phyloP scores from a whole-genome alignment of 2,888 invertebrate species.

The Sisyra nigra region DNA sequence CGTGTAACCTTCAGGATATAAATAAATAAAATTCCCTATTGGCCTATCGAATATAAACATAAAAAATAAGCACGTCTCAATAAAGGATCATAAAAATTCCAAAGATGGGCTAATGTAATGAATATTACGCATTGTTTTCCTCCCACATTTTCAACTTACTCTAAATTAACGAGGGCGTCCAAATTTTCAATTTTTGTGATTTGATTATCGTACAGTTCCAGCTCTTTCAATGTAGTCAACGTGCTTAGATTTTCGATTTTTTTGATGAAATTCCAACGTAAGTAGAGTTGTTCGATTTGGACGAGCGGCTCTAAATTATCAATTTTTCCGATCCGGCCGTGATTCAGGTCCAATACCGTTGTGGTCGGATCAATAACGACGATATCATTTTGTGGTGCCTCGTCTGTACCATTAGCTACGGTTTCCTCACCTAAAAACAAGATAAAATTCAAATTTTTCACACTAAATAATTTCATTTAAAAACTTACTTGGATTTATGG shows the following conservation, averaged over 20 bases:
- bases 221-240: conserved; percentile 60
- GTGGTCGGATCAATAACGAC: conserved; percentile 48
- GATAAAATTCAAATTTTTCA: no score
- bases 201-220: conserved; percentile 97
- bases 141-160: no score
- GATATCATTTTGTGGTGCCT: conserved; percentile 36
- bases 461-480: no score
- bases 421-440: not conserved
- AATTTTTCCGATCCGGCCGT: conserved; percentile 69
- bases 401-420: not conserved
- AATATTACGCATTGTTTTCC: no score
- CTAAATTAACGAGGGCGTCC: conserved; percentile 68
- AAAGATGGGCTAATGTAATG: no score
- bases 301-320: conserved; percentile 66
- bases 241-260: conserved; percentile 78
- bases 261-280: conserved; percentile 91
- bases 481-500: no score
- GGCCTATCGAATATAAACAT: conserved; percentile 4
- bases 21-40: conserved; percentile 1
- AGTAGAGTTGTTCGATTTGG: conserved; percentile 61
- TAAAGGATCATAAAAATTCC: no score
- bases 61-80: conserved; percentile 6
- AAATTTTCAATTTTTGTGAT: conserved; percentile 84
- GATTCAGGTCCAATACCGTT: conserved; percentile 73
- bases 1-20: not conserved